Evolutionary conservation across 2,113 vertebrate species (phyloP), one percentile per base, ranked within the genome.

Genomic region (Prietella phreatophila): DNA sequence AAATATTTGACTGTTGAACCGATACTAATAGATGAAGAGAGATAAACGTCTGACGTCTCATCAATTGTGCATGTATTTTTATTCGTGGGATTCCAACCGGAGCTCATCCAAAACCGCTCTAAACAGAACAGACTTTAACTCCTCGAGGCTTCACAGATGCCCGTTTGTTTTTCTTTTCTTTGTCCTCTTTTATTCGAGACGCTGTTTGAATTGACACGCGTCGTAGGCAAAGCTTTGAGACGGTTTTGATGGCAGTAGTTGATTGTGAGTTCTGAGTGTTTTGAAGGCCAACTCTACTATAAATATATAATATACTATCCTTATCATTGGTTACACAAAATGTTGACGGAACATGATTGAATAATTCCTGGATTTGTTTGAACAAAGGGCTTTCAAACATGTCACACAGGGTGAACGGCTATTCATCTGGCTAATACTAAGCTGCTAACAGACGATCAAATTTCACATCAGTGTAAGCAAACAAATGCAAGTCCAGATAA

Each of bases 1-100:
- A 80, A 80, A 33, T 56, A 56, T 30, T 80, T 69, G 82, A 53
- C 82, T 5, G 14, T 30, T 84, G 7, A 84, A 53, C 61, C n/a
- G 42, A 19, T 69, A 19, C 17, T n/a, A 27, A 30, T 27, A n/a
- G 63, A 50, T 13, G 39, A 14, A 50, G 13, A 19, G 39, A 42
- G 39, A 76, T 27, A 47, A 65, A 83, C 47, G 15, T 39, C 39
- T 27, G 5, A n/a, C 39, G 4, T 4, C n/a, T 30, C 15, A 25
- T 67, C 15, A 17, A 53, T 19, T 67, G 53, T 53, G 42, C 63
- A 69, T 67, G 47, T 27, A 58, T 58, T 75, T 85, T 58, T 30
- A 56, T 73, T 85, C 53, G 71, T 0, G 33, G 27, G 67, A 25
- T 13, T 47, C 22, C 36, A 36, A n/a, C 65, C 58, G 63, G 27